Evolutionary conservation across 2,888 invertebrate species (phyloP), one percentile per base, ranked within the genome.

Genomic region (Linhomoeus sp.): DNA sequence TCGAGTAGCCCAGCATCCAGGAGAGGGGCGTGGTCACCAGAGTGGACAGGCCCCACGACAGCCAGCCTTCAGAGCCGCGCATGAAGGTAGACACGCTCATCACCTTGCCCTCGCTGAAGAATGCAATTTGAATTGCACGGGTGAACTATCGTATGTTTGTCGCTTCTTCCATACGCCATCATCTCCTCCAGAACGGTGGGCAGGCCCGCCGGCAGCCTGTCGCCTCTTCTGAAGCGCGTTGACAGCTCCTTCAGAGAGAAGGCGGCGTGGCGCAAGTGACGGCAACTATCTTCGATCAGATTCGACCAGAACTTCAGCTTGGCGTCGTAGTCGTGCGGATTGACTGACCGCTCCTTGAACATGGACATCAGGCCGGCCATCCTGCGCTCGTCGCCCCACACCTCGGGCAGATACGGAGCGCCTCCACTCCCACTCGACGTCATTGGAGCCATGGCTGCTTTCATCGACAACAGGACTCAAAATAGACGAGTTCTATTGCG

Each of bases 261-360:
- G 37, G 37, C 33, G 15, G 49, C 45, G 17, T 45, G n/a, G 14
- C 46, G 26, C 3, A 20, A 23, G 9, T 17, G 23, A 26, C 7
- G 2, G 33, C 45, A 40, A 12, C 41, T 29, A 3, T 26, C 20
- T 22, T 5, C 36, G 9, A 86, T 77, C 54, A 79, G 68, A 50
- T 77, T 75, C 48, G 76, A 76, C 87, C 86, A 88, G 66, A 85
- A 85, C 53, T 76, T 75, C 69, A 83, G 75, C 70, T 87, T 87
- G 54, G 77, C 76, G 50, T 79, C 79, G 77, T 81, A 85, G 49
- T 81, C 81, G 55, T 79, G 77, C 0, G 81, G 77, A 68, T 85
- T 84, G 0, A 78, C 76, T 23, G 77, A 72, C 59, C 77, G 76
- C 51, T 77, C 72, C 38, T 84, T 75, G 64, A 86, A 81, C 12